phyloP scores from a whole-genome alignment of 2,888 invertebrate genomes.

The Aphodius sticticus region DNA sequence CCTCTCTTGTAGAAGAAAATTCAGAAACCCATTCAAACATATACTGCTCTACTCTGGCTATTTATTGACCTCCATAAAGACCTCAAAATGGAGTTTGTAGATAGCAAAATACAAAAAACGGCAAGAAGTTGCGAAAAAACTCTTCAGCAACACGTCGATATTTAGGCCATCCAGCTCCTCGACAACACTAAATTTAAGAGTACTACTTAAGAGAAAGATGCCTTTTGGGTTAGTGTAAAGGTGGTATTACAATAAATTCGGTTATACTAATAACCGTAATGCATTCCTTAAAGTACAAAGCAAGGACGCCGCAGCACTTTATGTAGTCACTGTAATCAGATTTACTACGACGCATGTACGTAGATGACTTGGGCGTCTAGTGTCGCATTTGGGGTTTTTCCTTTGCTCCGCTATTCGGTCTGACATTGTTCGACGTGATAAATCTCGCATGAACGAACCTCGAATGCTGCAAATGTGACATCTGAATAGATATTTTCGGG shows the following conservation, averaged over 20 bases:
- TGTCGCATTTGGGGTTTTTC: background rate
- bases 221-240: background rate
- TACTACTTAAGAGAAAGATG: no score
- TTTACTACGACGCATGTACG: background rate
- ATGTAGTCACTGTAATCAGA: background rate
- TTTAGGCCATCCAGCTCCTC: no score
- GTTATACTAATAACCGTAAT: background rate
- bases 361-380: background rate
- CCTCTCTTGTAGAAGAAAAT: no score
- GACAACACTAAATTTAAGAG: no score
- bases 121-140: no score
- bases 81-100: no score
- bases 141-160: no score
- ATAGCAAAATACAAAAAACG: no score
- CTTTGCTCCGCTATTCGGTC: background rate
- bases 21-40: no score
- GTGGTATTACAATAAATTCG: background rate
- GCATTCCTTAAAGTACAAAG: no score
- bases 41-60: no score
- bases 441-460: background rate
- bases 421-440: background rate
- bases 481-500: slow-evolving; percentile 4
- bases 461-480: background rate
- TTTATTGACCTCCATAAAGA: no score
- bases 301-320: background rate